phyloP scores from a whole-genome alignment of 1,140 invertebrate species.

The Drosophila auraria region DNA sequence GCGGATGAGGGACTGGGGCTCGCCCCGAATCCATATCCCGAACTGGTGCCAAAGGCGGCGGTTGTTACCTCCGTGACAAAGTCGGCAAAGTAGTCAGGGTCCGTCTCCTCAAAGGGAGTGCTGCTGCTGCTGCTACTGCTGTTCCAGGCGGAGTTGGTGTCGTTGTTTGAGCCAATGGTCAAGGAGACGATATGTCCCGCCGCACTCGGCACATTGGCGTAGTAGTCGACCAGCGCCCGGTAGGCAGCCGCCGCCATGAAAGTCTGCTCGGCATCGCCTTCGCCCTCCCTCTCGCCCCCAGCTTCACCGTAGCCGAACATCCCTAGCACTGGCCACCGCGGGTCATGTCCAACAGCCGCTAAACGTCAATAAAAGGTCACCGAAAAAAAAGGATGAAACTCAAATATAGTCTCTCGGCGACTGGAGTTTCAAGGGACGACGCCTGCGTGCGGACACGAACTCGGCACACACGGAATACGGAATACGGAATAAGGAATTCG shows the following conservation, averaged over 20 bases:
- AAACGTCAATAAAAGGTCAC: neutral
- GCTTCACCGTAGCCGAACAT: constrained; percentile 29
- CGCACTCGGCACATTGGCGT: constrained; percentile 59
- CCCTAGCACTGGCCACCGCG: constrained; percentile 15
- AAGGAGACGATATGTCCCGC: constrained; percentile 66
- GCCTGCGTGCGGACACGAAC: constrained; percentile 26
- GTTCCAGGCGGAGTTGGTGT: constrained; percentile 2
- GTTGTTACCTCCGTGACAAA: constrained; percentile 6
- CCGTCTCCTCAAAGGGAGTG: neutral
- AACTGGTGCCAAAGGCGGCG: neutral
- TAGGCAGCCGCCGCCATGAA: constrained; percentile 40
- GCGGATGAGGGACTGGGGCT: constrained; percentile 63
- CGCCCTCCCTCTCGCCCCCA: constrained; percentile 12
- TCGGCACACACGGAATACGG: neutral
- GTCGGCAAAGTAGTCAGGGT: neutral
- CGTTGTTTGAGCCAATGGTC: constrained; percentile 42
- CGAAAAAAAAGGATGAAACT: constrained; percentile 1
- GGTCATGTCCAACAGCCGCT: constrained; percentile 5
- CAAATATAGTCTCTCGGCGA: constrained; percentile 2
- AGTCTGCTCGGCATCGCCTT: constrained; percentile 26
- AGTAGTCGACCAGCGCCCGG: constrained; percentile 61
- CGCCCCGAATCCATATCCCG: neutral
- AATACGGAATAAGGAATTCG: constrained; percentile 2
- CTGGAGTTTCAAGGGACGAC: constrained; percentile 18
- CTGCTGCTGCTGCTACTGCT: neutral